Base-by-base conservation (phyloP, 2,888 invertebrate genomes). In the Synergus japonicus region DNA sequence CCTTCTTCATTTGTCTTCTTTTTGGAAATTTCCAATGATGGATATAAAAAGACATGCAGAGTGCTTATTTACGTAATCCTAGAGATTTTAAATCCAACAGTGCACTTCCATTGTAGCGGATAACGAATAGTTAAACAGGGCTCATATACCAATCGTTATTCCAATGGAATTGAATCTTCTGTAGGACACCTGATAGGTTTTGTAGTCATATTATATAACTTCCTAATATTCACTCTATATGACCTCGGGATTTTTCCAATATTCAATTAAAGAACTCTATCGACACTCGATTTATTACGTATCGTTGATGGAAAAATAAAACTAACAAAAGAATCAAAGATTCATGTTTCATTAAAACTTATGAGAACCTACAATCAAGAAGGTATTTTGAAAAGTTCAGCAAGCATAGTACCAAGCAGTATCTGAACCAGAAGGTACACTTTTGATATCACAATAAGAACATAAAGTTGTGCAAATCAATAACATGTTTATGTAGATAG, bases 81-180 rank as follows among this genome's bases (percentile, higher is more conserved):
- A 49, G 49, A 49, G 37, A 69, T 49, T 44, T 64, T 66, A 54
- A 15, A 69, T 54, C 29, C 69, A 69, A 69, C 49, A 49, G 49
- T 69, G 37, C 69, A 69, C 49, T 69, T 69, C 49, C 49, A 54
- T 5, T 73, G 18, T 37, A 8, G 8, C 29, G 73, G 41, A 54
- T 73, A 73, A 58, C 29, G 73, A 49, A 37, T 54, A n/a, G 18
- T 73, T 37, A 29, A 73, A 54, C 54, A 29, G 54, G n/a, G 46
- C 10, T 12, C 13, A 7, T 22, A 10, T 29, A 73, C 29, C 73
- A 73, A 69, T 54, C 29, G 54, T 54, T 37, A 54, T 73, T 49
- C 9, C 49, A 49, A 41, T 73, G 49, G 49, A 58, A 73, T 73
- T n/a, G 54, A 49, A 73, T 49, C 54, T 54, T 54, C 43, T 66